phyloP scores from a whole-genome alignment of 2,113 vertebrate genomes.

The Cyprinodon variegatus region DNA sequence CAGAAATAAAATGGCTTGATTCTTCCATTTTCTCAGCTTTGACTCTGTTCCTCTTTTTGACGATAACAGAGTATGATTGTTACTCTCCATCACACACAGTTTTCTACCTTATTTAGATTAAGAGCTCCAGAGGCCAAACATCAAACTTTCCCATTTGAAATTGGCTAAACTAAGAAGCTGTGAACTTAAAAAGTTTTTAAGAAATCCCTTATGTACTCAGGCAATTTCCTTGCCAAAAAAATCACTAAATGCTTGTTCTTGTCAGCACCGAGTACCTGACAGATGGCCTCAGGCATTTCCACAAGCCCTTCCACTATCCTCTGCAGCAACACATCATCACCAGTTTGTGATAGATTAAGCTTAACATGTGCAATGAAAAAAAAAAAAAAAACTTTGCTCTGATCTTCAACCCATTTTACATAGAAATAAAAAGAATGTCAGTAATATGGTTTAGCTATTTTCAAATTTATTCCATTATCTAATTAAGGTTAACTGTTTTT shows the following conservation, averaged over 20 bases:
- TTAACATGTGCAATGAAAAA: conserved; percentile 36
- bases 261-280: conserved; percentile 61
- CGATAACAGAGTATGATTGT: background rate
- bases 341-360: conserved; percentile 58
- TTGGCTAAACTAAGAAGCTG: conserved; percentile 17
- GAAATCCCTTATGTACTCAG: conserved; percentile 5
- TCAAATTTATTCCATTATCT: background rate
- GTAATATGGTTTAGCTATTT: background rate
- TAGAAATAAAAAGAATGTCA: background rate
- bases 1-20: too few relatives aligned
- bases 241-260: conserved; percentile 54
- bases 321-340: conserved; percentile 51
- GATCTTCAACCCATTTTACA: too few relatives aligned
- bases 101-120: background rate
- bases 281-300: conserved; percentile 61
- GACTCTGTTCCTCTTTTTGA: background rate
- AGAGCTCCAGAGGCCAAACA: background rate
- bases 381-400: background rate
- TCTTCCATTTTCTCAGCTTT: background rate
- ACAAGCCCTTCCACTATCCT: conserved; percentile 53
- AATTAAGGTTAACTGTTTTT: background rate
- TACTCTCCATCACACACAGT: background rate
- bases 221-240: conserved; percentile 27
- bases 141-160: background rate
- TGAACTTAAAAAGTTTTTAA: conserved; percentile 33